phyloP scores from a whole-genome alignment of 2,888 invertebrate genomes.

The Conchocele bisecta region DNA sequence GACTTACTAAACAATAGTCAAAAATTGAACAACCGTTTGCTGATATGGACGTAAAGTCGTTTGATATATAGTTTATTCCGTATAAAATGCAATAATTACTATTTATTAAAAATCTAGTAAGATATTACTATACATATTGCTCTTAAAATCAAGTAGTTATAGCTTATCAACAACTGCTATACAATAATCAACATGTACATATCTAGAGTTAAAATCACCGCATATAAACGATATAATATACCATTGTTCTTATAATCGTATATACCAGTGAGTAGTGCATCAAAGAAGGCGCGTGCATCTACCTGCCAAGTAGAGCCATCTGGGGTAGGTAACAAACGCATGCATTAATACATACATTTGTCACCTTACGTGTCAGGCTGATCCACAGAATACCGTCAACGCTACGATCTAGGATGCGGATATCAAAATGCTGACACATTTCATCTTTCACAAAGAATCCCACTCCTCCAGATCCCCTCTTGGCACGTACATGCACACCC shows the following conservation, averaged over 20 bases:
- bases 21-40: slow-evolving; percentile 1
- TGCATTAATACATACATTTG: not conserved
- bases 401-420: not conserved
- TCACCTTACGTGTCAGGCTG: not conserved
- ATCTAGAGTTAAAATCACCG: not conserved
- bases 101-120: slow-evolving; percentile 3
- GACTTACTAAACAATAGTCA: no score
- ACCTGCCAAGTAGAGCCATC: slow-evolving; percentile 1
- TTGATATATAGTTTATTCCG: not conserved
- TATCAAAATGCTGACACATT: slow-evolving; percentile 1
- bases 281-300: slow-evolving; percentile 7
- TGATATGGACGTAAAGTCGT: slow-evolving; percentile 7
- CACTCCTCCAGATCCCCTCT: slow-evolving; percentile 14
- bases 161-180: not conserved
- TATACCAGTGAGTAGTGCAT: no score
- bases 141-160: not conserved
- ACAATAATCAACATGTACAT: slow-evolving; percentile 1
- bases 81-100: slow-evolving; percentile 7
- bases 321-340: slow-evolving; percentile 22
- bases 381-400: slow-evolving; percentile 20
- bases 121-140: not conserved
- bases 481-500: slow-evolving; percentile 7
- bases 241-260: no score
- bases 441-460: slow-evolving; percentile 16
- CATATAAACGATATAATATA: slow-evolving; percentile 1